Percentiles rank a stretch among this genome's conserved stretches.
These are phyloP conservation scores for Macrotus californicus DNA, from an alignment of 2,113 vertebrate species.

Conservation along the genomic window DNA sequence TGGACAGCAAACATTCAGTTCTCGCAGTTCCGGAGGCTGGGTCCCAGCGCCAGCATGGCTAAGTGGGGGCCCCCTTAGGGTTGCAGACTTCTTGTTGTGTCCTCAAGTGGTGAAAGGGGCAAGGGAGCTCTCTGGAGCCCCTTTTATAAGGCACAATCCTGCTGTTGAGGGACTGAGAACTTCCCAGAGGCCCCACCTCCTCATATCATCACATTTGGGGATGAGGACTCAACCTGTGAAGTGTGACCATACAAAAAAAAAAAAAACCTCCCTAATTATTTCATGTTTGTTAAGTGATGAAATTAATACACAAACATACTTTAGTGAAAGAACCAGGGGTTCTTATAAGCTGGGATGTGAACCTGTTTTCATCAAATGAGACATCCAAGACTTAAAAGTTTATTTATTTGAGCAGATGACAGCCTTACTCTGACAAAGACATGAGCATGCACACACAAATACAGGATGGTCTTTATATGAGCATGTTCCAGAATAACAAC, in stretches of 20 bases:
- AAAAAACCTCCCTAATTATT: not conserved
- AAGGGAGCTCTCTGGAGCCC: not conserved
- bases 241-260: not conserved
- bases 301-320: not conserved
- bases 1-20: not conserved
- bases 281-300: not conserved
- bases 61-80: not conserved
- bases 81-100: not conserved
- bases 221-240: not conserved
- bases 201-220: not conserved
- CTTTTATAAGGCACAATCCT: not conserved
- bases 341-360: not conserved
- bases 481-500: not conserved
- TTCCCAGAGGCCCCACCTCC: not conserved
- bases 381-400: not conserved
- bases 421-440: not conserved
- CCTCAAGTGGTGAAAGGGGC: not conserved
- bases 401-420: not conserved
- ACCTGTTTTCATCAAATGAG: not conserved
- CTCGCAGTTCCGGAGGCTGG: not conserved
- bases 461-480: not conserved
- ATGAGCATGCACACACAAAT: not conserved
- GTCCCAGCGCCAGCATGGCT: too few species aligned
- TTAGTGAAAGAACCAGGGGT: not conserved
- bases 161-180: not conserved